phyloP scores from a whole-genome alignment of 1,140 invertebrate species.

The Dreissena polymorpha region DNA sequence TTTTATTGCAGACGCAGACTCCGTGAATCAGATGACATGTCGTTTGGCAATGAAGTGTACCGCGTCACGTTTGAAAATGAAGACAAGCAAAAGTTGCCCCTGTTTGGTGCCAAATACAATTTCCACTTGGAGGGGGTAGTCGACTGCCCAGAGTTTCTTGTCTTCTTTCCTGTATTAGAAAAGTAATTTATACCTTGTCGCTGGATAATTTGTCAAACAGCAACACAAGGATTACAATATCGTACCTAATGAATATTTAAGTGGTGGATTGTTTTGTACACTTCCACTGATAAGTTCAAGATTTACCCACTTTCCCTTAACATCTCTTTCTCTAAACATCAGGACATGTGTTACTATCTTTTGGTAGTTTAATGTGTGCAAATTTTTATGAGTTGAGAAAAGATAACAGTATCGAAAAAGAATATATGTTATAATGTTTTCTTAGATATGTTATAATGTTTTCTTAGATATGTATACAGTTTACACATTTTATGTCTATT shows the following conservation, averaged over 20 bases:
- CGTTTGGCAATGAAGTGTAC: conserved; percentile 94
- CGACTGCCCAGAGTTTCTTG: conserved; percentile 98
- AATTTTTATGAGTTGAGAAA: too few species aligned
- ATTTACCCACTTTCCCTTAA: background rate
- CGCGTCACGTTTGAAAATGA: conserved; percentile 87
- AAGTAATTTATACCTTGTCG: conserved; percentile 81
- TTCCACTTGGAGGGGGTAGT: conserved; percentile 98
- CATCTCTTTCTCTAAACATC: too few species aligned
- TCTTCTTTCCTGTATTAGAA: conserved; percentile 92
- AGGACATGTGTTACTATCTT: too few species aligned
- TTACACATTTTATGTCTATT: too few species aligned
- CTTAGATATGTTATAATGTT: too few species aligned
- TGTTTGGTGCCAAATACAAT: conserved; percentile 98
- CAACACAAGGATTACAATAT: background rate
- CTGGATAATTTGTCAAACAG: background rate
- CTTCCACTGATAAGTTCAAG: background rate
- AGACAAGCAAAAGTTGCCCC: conserved; percentile 85
- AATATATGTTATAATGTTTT: too few species aligned
- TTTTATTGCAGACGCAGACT: conserved; percentile 82
- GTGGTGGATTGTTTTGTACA: background rate
- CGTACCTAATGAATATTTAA: background rate
- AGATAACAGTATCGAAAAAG: too few species aligned
- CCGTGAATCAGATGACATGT: conserved; percentile 82
- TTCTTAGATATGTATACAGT: too few species aligned
- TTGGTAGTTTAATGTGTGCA: too few species aligned